A percentile compares a stretch with the other conserved stretches of the same genome.
phyloP scores from a whole-genome alignment of 2,888 invertebrate species.

The Synanthedon andrenaeformis region DNA sequence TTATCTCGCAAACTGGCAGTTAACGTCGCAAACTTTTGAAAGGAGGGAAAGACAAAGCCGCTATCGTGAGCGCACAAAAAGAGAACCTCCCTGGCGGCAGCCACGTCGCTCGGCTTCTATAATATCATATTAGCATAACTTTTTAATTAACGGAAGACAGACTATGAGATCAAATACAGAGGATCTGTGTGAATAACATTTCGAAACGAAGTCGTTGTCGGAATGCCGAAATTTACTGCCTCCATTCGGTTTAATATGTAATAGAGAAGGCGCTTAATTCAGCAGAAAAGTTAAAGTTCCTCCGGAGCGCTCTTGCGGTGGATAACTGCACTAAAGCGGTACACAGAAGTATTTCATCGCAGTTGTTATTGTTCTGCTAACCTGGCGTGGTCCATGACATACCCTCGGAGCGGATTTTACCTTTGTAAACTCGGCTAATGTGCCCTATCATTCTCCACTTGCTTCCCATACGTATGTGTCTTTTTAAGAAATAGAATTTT shows the following conservation, averaged over 20 bases:
- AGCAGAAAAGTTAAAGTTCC: background rate
- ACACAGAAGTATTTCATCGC: background rate
- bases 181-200: no score
- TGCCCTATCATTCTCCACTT: no score
- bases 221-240: no score
- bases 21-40: background rate
- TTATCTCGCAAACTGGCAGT: background rate
- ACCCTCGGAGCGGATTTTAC: background rate
- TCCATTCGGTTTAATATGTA: no score
- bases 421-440: no score
- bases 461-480: no score
- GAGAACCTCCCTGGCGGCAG: background rate
- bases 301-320: background rate
- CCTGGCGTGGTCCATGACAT: background rate
- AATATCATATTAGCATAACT: no score
- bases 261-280: background rate
- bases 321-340: constrained; percentile 2
- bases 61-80: background rate
- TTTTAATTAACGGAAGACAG: no score
- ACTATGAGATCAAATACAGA: no score
- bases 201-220: no score
- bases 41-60: background rate
- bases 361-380: background rate
- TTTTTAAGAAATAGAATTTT: no score
- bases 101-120: no score